A percentile compares a stretch with the other conserved stretches of the same genome.
phyloP scores from a whole-genome alignment of 2,113 vertebrate species.

The Myrmecophaga tridactyla region DNA sequence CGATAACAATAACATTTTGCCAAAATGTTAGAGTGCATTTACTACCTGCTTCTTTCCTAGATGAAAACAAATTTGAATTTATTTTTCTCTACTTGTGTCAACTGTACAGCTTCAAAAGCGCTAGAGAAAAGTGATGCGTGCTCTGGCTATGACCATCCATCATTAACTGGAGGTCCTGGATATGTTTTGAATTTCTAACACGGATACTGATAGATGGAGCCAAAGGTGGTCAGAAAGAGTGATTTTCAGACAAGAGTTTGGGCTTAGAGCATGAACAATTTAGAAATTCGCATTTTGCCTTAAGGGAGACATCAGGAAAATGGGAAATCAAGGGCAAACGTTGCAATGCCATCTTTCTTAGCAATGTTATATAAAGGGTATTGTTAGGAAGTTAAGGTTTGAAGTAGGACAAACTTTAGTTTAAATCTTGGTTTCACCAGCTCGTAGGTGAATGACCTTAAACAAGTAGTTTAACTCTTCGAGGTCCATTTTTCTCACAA shows the following conservation, averaged over 20 bases:
- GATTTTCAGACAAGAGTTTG: neutral
- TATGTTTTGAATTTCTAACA: neutral
- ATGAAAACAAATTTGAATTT: neutral
- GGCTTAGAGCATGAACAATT: neutral
- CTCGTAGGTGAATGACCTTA: neutral
- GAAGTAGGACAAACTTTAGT: neutral
- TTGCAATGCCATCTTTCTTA: neutral
- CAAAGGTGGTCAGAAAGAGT: neutral
- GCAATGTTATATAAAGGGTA: neutral
- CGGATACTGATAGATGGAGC: neutral
- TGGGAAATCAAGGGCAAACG: neutral
- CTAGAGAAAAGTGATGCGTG: neutral
- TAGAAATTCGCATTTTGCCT: neutral
- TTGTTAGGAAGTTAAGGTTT: neutral
- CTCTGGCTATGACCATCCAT: neutral
- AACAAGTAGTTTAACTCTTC: neutral
- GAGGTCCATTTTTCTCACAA: neutral
- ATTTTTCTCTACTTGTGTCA: conserved; percentile 31
- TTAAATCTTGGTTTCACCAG: neutral
- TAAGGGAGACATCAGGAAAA: neutral
- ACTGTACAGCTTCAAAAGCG: conserved; percentile 30
- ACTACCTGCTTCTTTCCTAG: conserved; percentile 4
- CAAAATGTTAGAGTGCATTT: neutral
- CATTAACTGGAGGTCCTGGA: conserved; percentile 7
- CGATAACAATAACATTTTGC: neutral